Evolutionary conservation across 2,113 vertebrate species (phyloP).

Genomic region (Atractosteus spatula): DNA sequence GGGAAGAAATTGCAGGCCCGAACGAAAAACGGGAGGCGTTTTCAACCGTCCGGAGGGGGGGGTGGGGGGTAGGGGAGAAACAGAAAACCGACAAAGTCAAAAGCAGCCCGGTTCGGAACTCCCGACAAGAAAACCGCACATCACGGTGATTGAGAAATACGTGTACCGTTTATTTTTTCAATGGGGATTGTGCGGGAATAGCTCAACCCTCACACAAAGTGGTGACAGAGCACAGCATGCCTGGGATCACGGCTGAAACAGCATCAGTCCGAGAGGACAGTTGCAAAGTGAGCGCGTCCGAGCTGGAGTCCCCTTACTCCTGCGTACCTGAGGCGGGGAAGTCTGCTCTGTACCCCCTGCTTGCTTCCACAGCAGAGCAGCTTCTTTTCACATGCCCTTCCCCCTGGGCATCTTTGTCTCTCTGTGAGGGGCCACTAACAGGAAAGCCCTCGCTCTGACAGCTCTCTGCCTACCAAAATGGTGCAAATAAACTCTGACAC

Average conservation of each 20-base stretch:
- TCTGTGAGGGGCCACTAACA: conserved; percentile 67
- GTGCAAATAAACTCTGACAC: conserved; percentile 76
- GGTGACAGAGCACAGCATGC: background rate
- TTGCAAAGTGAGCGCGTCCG: background rate
- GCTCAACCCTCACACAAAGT: background rate
- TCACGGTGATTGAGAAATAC: background rate
- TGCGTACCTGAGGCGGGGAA: conserved; percentile 21
- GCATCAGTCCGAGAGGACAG: background rate
- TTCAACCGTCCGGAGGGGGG: background rate
- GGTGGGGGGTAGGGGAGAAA: background rate
- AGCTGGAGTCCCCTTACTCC: conserved; percentile 13
- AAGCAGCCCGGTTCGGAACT: too few relatives aligned
- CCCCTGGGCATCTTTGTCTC: conserved; percentile 33
- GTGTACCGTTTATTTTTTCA: background rate
- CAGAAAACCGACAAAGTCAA: too few relatives aligned
- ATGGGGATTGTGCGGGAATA: background rate
- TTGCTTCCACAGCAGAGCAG: conserved; percentile 28
- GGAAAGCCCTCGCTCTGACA: conserved; percentile 69
- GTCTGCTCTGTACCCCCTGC: conserved; percentile 30
- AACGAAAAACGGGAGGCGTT: background rate
- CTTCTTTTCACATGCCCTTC: conserved; percentile 46
- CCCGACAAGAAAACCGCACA: too few relatives aligned
- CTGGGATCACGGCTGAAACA: background rate
- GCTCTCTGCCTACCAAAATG: conserved; percentile 69
- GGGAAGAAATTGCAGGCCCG: background rate